phyloP scores from a whole-genome alignment of 1,140 invertebrate species.

The Pseudomyrmex sp. region DNA sequence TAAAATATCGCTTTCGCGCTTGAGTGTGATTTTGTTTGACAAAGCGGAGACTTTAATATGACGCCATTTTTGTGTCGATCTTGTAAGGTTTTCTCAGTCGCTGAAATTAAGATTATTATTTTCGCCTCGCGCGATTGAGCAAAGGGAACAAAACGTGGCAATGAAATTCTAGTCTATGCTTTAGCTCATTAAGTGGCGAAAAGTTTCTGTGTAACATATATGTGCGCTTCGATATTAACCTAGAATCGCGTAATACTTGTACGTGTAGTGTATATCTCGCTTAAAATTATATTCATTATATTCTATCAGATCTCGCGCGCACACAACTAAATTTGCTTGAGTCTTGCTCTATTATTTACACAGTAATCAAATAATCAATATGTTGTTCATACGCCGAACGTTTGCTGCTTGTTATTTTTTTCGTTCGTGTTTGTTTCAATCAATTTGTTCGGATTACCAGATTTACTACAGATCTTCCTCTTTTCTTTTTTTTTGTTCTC shows the following conservation, averaged over 20 bases:
- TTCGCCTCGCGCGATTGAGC: background rate
- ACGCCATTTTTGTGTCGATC: background rate
- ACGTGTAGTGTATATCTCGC: background rate
- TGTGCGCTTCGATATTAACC: too few relatives aligned
- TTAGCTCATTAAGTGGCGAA: background rate
- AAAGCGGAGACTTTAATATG: slow-evolving; percentile 19
- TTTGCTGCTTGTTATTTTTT: background rate
- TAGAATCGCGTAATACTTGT: background rate
- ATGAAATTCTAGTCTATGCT: slow-evolving; percentile 26
- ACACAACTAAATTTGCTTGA: background rate
- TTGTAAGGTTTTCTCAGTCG: background rate
- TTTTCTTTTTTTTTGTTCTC: too few relatives aligned
- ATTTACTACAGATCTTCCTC: background rate
- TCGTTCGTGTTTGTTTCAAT: too few relatives aligned
- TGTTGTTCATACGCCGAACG: background rate
- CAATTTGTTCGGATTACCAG: background rate
- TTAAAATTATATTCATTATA: background rate
- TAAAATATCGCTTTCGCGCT: slow-evolving; percentile 30
- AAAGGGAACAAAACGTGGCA: slow-evolving; percentile 17
- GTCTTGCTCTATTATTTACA: background rate
- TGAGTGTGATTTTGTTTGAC: slow-evolving; percentile 40
- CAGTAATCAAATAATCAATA: background rate
- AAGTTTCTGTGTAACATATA: background rate
- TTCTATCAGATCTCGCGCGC: background rate
- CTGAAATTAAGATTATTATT: slow-evolving; percentile 33